Base-by-base conservation (phyloP, 2,113 vertebrate species). In the human region DNA sequence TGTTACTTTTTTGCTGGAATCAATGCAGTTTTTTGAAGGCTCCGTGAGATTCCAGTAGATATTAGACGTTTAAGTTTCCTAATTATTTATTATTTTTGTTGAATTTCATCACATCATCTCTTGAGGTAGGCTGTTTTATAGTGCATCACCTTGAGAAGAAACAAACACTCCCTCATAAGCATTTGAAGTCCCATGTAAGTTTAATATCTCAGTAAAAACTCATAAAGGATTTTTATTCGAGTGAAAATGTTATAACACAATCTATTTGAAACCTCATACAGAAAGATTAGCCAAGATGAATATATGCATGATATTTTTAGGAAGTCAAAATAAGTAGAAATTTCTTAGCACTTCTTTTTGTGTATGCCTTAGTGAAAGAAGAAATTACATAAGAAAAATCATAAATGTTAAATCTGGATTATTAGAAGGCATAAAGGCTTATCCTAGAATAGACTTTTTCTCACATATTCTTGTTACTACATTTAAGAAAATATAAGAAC, bases 261-360 rank as follows among this genome's bases (percentile, higher is more conserved):
- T 98, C 93, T 97, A 91, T 95, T 94, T 97, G 94, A 98, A 98
- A 96, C 72, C 52, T 95, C 61, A 95, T 89, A 52, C 40, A 92
- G 97, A 82, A 97, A 97, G 97, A 97, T 98, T 97, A 97, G 97
- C 97, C 97, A 98, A 98, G 82, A 98, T 91, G 89, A 98, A 97
- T 96, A 55, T 92, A 97, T 97, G 96, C 84, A 82, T 93, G 94
- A 23, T 97, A 98, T 97, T 98, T 98, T 98, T 97, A 97, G 97
- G 97, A 97, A 93, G 90, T 75, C 93, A 68, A 96, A 97, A 95
- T 97, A 97, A 97, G 96, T 96, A 96, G 95, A 96, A 97, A 96
- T 96, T 73, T 98, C 90, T 96, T 97, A 97, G 87, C 95, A 96
- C 92, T 94, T 97, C 88, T 97, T 97, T 96, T 68, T 89, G 90